These are phyloP conservation scores for Phymastichus coffea DNA, from an alignment of 1,140 invertebrate genomes.

Conservation along the genomic window DNA sequence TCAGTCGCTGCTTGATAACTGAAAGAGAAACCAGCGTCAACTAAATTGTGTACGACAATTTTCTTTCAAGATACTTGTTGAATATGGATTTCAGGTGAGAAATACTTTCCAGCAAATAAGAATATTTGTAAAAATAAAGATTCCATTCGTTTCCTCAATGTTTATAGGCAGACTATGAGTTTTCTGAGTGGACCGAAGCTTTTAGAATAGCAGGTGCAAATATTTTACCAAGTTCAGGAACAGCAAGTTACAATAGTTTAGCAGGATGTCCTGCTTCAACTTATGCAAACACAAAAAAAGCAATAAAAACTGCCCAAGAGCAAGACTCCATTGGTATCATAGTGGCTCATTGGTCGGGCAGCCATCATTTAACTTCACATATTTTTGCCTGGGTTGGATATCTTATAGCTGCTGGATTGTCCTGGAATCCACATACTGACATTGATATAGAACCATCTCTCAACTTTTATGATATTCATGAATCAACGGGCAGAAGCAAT, in stretches of 20 bases:
- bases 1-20: too few species aligned
- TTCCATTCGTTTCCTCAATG: slow-evolving; percentile 20
- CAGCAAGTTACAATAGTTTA: slow-evolving; percentile 68
- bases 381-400: slow-evolving; percentile 68
- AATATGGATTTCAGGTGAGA: slow-evolving; percentile 67
- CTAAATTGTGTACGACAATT: too few species aligned
- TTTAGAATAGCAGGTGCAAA: slow-evolving; percentile 59
- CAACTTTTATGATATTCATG: slow-evolving; percentile 45
- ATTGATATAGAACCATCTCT: slow-evolving; percentile 41
- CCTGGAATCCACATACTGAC: slow-evolving; percentile 65
- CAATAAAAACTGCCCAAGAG: slow-evolving; percentile 58
- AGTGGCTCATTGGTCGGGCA: slow-evolving; percentile 68
- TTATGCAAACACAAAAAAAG: slow-evolving; percentile 63
- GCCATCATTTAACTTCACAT: slow-evolving; percentile 64
- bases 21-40: too few species aligned
- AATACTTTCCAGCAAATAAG: background rate
- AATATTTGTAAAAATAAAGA: background rate
- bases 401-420: slow-evolving; percentile 62
- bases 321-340: slow-evolving; percentile 62
- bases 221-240: slow-evolving; percentile 65
- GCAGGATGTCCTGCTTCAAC: slow-evolving; percentile 68
- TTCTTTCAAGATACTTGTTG: slow-evolving; percentile 63
- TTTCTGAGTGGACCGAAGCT: slow-evolving; percentile 60
- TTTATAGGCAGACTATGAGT: slow-evolving; percentile 67
- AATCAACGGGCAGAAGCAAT: slow-evolving; percentile 33